A percentile compares a stretch with the other conserved stretches of the same genome.
Conservation (phyloP, 2,797 vertebrate species). For the Argyrosomus regius region DNA sequence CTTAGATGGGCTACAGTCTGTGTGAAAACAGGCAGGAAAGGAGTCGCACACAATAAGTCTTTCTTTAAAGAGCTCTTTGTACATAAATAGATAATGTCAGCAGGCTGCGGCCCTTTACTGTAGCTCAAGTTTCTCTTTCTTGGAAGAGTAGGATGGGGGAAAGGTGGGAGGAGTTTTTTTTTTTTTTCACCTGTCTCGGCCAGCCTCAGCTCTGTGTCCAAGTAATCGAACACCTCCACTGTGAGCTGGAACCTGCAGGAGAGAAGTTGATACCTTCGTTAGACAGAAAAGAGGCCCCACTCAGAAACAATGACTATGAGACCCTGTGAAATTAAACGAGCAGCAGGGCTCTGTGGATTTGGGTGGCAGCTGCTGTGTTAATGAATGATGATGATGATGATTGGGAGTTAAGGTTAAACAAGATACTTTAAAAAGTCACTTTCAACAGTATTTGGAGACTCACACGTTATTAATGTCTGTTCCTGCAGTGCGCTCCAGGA, state of each 20-base stretch:
- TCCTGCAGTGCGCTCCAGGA: conserved; percentile 93
- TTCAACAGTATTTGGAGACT: conserved; percentile 71
- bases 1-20: background rate
- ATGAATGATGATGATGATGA: background rate
- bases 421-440: background rate
- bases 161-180: conserved; percentile 30
- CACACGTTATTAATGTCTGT: conserved; percentile 97
- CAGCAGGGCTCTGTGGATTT: conserved; percentile 3
- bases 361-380: background rate
- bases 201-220: conserved; percentile 95
- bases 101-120: conserved; percentile 23
- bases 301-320: conserved; percentile 23
- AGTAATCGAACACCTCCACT: conserved; percentile 97
- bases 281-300: conserved; percentile 46
- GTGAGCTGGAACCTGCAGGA: conserved; percentile 95
- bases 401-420: background rate
- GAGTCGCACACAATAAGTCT: conserved; percentile 31
- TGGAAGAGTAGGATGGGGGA: conserved; percentile 30
- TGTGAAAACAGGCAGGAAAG: conserved; percentile 18
- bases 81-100: conserved; percentile 70
- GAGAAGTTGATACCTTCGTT: conserved; percentile 70
- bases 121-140: conserved; percentile 72
- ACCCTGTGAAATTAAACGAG: conserved; percentile 26
- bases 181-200: conserved; percentile 93
- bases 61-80: conserved; percentile 31